Base-by-base conservation (phyloP, 2,797 vertebrate genomes). In the Anableps anableps region DNA sequence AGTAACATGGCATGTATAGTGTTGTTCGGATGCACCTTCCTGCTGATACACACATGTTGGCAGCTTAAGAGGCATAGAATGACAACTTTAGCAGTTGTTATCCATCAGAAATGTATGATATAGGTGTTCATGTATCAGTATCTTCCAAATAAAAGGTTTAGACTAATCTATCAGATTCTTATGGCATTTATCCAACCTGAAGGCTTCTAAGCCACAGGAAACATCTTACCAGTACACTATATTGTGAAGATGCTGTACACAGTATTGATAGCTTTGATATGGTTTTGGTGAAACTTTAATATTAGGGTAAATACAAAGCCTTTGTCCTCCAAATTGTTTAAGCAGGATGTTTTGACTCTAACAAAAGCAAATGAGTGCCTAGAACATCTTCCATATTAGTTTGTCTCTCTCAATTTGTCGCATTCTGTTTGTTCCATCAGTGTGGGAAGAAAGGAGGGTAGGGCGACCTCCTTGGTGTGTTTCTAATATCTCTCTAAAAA, bases 401-500 rank as follows among this genome's bases (percentile, higher is more conserved):
- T 78, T 17, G 19, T 70, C 60, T 80, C 78, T 86, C 79, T 85
- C 75, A 86, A 83, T 91, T 91, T 73, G 71, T 64, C 81, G 76
- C 78, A 47, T 8, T 29, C 41, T 31, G 50, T 75, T 70, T 75
- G 72, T 85, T 86, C 70, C 83, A 77, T 88, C 83, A 77, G 82
- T 93, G 83, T 91, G 92, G 91, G 86, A 93, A 89, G 89, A 82
- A 80, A 78, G 29, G 79, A 91, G 84, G 86, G 90, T 83, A 86
- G 79, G 88, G 90, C 88, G 88, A 94, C 85, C 91, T 91, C 86
- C 86, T 83, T 81, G 78, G 93, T 94, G 93, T 94, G 95, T 95
- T 95, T 95, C 93, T 93, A 94, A 96, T 95, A 95, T 95, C 92
- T 93, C 87, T 85, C 83, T 87, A 85, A 93, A 94, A 95, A 92